A percentile compares a stretch with the other conserved stretches of the same genome.
phyloP scores from a whole-genome alignment of 2,888 invertebrate species.

The Artemia sp. region DNA sequence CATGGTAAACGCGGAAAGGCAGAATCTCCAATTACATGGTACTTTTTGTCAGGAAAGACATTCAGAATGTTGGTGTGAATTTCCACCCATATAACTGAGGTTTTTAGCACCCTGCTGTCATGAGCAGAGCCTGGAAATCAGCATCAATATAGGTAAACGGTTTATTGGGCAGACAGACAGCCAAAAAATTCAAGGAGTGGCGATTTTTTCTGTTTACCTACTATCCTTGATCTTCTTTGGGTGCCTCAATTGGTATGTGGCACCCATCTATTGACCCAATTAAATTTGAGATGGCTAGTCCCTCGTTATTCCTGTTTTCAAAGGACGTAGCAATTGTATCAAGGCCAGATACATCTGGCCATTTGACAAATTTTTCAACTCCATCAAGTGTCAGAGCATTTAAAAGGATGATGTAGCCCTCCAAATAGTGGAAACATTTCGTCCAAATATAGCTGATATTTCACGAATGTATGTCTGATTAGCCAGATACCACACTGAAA shows the following conservation, averaged over 20 bases:
- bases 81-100: neutral
- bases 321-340: neutral
- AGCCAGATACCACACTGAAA: neutral
- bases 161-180: constrained; percentile 10
- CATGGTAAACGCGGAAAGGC: constrained; percentile 13
- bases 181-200: neutral
- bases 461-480: neutral
- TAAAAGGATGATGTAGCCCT: neutral
- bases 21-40: constrained; percentile 8
- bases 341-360: neutral
- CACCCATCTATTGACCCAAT: neutral
- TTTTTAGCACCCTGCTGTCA: neutral
- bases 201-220: neutral
- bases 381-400: neutral
- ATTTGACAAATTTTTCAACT: neutral
- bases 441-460: neutral
- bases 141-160: constrained; percentile 8
- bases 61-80: neutral
- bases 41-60: neutral
- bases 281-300: neutral
- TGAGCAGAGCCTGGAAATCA: constrained; percentile 7
- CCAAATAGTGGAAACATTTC: neutral
- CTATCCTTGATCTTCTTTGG: neutral
- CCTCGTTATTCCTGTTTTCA: neutral
- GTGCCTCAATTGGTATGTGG: neutral